Conservation (phyloP, 2,113 vertebrate species). For the Lates calcarifer region DNA sequence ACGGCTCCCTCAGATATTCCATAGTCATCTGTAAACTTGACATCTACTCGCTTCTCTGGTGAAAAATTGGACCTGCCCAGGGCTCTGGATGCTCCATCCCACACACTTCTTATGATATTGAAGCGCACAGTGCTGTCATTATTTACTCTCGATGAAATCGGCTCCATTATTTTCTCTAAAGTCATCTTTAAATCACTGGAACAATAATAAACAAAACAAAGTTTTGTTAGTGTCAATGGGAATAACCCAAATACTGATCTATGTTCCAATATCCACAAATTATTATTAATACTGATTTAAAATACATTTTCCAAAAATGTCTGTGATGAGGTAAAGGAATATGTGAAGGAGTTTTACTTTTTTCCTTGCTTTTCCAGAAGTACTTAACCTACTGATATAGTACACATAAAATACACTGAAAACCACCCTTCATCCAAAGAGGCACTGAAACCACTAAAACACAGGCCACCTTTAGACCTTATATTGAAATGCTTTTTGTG, state of each 20-base stretch:
- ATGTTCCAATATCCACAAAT: too few species aligned
- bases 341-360: too few species aligned
- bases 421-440: too few species aligned
- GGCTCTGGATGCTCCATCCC: constrained; percentile 44
- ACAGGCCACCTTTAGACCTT: too few species aligned
- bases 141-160: constrained; percentile 6
- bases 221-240: not conserved
- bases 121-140: constrained; percentile 19
- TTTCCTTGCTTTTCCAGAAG: too few species aligned
- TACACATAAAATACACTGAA: too few species aligned
- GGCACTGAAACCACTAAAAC: too few species aligned
- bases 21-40: constrained; percentile 44
- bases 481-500: too few species aligned
- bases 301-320: too few species aligned
- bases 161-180: constrained; percentile 18
- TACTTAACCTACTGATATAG: too few species aligned
- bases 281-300: too few species aligned
- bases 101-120: constrained; percentile 37
- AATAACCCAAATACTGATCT: not conserved
- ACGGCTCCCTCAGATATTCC: constrained; percentile 37
- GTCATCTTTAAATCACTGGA: constrained; percentile 31
- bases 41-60: constrained; percentile 16
- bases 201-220: not conserved
- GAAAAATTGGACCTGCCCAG: constrained; percentile 22
- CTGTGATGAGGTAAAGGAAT: too few species aligned